Conservation (phyloP, 2,888 invertebrate species). For the Nephrotoma appendiculata region DNA sequence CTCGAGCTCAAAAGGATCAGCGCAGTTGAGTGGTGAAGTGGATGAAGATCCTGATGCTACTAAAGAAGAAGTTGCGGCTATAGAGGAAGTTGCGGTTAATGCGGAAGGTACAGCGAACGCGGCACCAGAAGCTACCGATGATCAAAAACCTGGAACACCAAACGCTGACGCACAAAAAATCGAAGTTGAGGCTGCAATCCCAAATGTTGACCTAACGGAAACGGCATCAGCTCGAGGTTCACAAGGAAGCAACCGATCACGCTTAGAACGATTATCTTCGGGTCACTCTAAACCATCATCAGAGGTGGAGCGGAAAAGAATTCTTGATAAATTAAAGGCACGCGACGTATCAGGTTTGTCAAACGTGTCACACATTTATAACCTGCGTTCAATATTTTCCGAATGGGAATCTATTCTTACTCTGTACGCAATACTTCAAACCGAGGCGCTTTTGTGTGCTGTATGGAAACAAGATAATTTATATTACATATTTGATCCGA, state of each 20-base stretch:
- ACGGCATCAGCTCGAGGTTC: background rate
- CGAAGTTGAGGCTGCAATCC: background rate
- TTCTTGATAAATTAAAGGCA: background rate
- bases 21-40: background rate
- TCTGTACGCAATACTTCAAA: conserved; percentile 12
- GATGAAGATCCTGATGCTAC: conserved; percentile 9
- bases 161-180: background rate
- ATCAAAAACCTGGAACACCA: background rate
- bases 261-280: background rate
- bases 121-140: background rate
- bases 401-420: background rate
- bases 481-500: conserved; percentile 44
- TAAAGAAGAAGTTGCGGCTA: conserved; percentile 7
- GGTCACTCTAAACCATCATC: background rate
- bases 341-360: background rate
- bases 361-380: background rate
- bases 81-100: background rate
- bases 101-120: background rate
- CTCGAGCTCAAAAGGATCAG: background rate
- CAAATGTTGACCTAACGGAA: background rate
- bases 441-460: conserved; percentile 22
- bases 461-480: conserved; percentile 39
- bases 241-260: background rate
- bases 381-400: background rate
- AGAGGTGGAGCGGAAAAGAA: conserved; percentile 7